Conservation (phyloP, 2,797 vertebrate species). For the Molossus alvarezi region DNA sequence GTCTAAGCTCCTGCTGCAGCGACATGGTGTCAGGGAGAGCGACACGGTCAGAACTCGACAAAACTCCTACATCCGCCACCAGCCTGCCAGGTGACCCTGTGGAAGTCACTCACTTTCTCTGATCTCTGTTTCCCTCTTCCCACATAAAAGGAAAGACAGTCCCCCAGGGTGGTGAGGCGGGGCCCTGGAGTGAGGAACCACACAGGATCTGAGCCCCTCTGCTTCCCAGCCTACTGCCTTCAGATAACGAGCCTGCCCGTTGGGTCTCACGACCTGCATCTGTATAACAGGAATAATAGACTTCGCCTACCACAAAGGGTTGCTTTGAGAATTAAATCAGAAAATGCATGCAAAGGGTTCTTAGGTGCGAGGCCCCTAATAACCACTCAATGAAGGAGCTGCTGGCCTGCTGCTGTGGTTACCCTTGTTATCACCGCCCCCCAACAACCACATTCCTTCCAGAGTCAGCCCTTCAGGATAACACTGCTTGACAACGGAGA, state of each 20-base stretch:
- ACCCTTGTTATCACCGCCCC: not conserved
- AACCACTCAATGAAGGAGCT: not conserved
- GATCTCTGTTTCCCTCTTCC: not conserved
- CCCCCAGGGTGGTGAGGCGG: rapidly evolving
- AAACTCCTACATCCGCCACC: not conserved
- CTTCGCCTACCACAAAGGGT: not conserved
- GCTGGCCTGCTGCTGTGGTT: not conserved
- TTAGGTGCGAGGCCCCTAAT: not conserved
- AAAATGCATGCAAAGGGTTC: not conserved
- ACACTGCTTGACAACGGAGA: not conserved
- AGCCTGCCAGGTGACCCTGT: not conserved
- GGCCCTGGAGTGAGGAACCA: rapidly evolving
- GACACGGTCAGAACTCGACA: not conserved
- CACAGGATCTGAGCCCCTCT: rapidly evolving
- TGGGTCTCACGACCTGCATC: not conserved
- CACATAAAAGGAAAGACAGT: not conserved
- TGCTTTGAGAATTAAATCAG: not conserved
- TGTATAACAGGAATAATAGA: not conserved
- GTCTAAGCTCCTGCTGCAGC: too few species aligned
- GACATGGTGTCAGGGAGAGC: rapidly evolving
- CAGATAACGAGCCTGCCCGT: not conserved
- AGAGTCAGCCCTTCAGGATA: not conserved
- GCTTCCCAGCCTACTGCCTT: rapidly evolving
- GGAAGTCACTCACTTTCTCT: not conserved
- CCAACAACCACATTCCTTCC: not conserved